Percentiles rank a stretch among this genome's conserved stretches.
Conservation (phyloP, 1,140 invertebrate species). For the Teleopsis dalmanni region DNA sequence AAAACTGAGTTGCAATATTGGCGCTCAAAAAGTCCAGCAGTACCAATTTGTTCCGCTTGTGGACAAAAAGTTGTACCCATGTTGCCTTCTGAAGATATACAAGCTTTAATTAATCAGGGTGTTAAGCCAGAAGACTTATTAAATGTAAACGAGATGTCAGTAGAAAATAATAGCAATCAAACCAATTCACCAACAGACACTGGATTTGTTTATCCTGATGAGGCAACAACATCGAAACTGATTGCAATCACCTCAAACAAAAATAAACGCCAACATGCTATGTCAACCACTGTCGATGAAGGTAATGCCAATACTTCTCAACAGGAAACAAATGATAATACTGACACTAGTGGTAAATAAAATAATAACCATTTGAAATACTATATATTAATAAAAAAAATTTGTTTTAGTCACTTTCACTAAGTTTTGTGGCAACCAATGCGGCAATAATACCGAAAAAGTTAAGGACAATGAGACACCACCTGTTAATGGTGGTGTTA, state of each 20-base stretch:
- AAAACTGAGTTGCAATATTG: constrained; percentile 84
- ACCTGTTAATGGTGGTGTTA: neutral
- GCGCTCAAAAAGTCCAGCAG: constrained; percentile 75
- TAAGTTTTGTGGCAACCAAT: too few relatives aligned
- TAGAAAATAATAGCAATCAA: constrained; percentile 1
- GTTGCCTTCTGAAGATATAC: constrained; percentile 49
- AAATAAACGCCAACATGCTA: constrained; percentile 30
- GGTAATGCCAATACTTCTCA: too few relatives aligned
- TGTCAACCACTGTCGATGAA: too few relatives aligned
- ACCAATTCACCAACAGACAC: neutral
- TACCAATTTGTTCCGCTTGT: constrained; percentile 52
- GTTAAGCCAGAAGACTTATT: constrained; percentile 50
- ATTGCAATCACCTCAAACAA: constrained; percentile 28
- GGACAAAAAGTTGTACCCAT: constrained; percentile 51
- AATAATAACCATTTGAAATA: too few relatives aligned
- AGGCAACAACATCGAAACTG: constrained; percentile 34
- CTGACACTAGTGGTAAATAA: constrained; percentile 2
- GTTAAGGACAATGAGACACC: constrained; percentile 1
- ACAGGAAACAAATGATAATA: constrained; percentile 6
- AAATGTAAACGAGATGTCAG: constrained; percentile 19
- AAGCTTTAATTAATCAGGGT: constrained; percentile 55
- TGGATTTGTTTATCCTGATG: constrained; percentile 31
- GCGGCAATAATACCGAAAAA: too few relatives aligned
- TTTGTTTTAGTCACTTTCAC: too few relatives aligned
- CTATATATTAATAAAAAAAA: too few relatives aligned